Base-by-base conservation (phyloP, 2,797 vertebrate genomes). In the Hydrophis major region DNA sequence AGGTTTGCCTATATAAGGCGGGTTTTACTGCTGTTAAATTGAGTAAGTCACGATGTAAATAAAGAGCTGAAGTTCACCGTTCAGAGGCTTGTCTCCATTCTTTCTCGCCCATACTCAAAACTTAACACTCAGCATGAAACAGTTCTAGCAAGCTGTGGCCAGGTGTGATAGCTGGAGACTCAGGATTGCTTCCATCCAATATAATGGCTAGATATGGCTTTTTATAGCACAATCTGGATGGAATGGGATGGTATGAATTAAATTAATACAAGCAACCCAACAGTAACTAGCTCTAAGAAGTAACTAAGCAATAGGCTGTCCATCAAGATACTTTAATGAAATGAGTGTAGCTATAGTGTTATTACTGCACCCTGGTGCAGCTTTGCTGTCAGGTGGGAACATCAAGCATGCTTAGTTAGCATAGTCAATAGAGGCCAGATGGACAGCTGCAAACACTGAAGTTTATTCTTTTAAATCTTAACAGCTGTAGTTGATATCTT, bases 281-380 rank as follows among this genome's bases (percentile, higher is more conserved):
- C 57, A 78, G 56, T 87, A 63, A 47, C 25, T n/a, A 90, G 56
- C 63, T 83, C 56, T 89, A 74, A 61, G 88, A 74, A 59, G 61
- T 74, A 56, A 90, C 92, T 86, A 56, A 92, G 78, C 78, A 28
- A 11, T n/a, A 12, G 14, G 53, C 55, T 87, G n/a, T 90, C 50
- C 60, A 60, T 50, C 55, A 78, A n/a, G 61, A 57, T 93, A n/a
- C 56, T 90, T 92, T 87, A 92, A 90, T 69, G 42, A 92, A 92
- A 92, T 53, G 55, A 92, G 88, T 50, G 42, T 69, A 78, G 28
- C 61, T 28, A 22, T 47, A 90, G 60, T n/a, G 59, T 93, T 92
- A 89, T 93, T 92, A 89, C 22, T 37, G 55, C 69, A 57, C 37
- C 91, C 87, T 37, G 42, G 53, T 32, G 88, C 50, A 87, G 63